Evolutionary conservation across 2,113 vertebrate genomes (phyloP).

Genomic region (Plecotus auritus): DNA sequence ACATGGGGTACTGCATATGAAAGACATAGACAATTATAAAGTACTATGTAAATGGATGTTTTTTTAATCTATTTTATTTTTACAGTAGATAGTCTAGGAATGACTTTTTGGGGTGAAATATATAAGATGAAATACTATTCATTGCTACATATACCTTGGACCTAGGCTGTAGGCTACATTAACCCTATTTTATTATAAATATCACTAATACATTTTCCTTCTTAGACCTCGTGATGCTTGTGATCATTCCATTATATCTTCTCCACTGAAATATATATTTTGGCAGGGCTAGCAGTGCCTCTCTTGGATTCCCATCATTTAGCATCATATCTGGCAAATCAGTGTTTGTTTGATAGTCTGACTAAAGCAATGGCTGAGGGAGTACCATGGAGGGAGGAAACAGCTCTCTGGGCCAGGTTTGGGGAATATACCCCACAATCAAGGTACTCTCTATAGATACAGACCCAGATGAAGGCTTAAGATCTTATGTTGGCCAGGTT

Average conservation of each 20-base stretch:
- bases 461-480: not conserved
- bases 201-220: not conserved
- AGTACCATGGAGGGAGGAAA: not conserved
- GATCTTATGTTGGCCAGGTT: fast-evolving
- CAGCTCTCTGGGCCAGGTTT: not conserved
- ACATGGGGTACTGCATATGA: not conserved
- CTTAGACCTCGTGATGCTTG: not conserved
- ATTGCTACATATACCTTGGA: not conserved
- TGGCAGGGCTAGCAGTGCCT: not conserved
- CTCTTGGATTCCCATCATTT: not conserved
- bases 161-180: not conserved
- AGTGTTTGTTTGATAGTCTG: not conserved
- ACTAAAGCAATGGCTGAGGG: not conserved
- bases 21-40: not conserved
- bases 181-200: not conserved
- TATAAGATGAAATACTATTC: not conserved
- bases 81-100: not conserved
- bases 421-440: not conserved
- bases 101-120: not conserved
- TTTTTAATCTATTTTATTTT: not conserved
- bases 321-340: not conserved
- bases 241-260: not conserved
- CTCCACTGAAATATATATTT: not conserved
- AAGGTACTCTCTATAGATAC: not conserved
- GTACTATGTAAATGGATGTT: not conserved